phyloP scores from a whole-genome alignment of 2,113 vertebrate species.

The Hemiscyllium ocellatum region DNA sequence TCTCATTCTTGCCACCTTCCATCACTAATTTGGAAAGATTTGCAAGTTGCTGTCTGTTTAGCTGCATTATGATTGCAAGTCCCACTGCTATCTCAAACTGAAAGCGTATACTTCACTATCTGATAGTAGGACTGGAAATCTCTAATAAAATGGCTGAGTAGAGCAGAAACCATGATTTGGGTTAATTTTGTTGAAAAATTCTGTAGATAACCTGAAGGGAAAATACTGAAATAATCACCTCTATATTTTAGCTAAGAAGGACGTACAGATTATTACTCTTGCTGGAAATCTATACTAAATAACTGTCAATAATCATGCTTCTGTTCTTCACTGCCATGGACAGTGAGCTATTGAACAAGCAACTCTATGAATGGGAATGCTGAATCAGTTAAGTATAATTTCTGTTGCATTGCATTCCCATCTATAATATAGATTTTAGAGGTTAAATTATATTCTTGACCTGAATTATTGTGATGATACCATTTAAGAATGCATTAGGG shows the following conservation, averaged over 20 bases:
- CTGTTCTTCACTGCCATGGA: not conserved
- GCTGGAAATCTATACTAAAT: not conserved
- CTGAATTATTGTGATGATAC: not conserved
- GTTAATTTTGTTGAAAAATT: not conserved
- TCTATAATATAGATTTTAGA: not conserved
- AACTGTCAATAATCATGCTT: not conserved
- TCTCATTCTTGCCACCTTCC: not conserved
- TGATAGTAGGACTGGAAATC: not conserved
- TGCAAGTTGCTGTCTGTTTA: not conserved
- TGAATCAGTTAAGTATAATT: not conserved
- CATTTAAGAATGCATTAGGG: too few species aligned
- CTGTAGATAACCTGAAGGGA: not conserved
- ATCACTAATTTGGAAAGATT: not conserved
- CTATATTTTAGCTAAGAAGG: not conserved
- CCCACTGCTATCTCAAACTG: not conserved
- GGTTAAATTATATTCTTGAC: not conserved
- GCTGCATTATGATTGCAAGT: not conserved
- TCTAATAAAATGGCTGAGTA: not conserved
- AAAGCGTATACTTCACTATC: not conserved
- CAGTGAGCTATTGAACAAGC: too few species aligned
- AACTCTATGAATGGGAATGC: not conserved
- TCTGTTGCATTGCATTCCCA: not conserved
- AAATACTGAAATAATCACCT: not conserved
- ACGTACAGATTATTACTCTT: not conserved
- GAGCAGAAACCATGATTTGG: not conserved